phyloP scores from a whole-genome alignment of 2,797 vertebrate genomes.

The Mormyrops attenuatus region DNA sequence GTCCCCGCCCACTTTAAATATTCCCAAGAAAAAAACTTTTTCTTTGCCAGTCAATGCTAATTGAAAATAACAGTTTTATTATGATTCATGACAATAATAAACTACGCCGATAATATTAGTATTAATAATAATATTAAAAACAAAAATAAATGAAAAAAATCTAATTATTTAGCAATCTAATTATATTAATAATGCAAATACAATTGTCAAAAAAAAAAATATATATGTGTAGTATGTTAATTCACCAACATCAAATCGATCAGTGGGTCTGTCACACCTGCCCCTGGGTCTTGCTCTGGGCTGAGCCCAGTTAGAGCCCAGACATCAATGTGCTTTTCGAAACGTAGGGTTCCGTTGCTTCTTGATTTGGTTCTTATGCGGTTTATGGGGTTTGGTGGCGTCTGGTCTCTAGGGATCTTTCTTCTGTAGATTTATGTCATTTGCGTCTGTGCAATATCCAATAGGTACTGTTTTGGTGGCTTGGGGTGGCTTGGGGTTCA shows the following conservation, averaged over 20 bases:
- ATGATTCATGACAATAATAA: background rate
- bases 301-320: background rate
- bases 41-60: background rate
- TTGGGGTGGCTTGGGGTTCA: background rate
- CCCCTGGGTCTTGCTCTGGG: background rate
- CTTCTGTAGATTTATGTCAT: background rate
- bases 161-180: background rate
- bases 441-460: background rate
- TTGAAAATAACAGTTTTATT: background rate
- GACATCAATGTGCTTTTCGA: background rate
- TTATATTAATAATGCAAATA: background rate
- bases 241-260: background rate
- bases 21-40: background rate
- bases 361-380: background rate
- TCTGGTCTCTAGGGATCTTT: background rate
- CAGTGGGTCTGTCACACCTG: background rate
- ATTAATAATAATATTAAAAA: background rate
- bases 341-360: background rate
- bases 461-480: background rate
- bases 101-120: background rate
- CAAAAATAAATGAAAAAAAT: background rate
- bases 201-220: background rate
- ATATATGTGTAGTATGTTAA: background rate
- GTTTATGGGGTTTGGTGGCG: background rate
- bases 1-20: constrained; percentile 2